Evolutionary conservation across 2,888 invertebrate species (phyloP), one percentile per base, ranked within the genome.

Genomic region (Psylliodes chrysocephalus): DNA sequence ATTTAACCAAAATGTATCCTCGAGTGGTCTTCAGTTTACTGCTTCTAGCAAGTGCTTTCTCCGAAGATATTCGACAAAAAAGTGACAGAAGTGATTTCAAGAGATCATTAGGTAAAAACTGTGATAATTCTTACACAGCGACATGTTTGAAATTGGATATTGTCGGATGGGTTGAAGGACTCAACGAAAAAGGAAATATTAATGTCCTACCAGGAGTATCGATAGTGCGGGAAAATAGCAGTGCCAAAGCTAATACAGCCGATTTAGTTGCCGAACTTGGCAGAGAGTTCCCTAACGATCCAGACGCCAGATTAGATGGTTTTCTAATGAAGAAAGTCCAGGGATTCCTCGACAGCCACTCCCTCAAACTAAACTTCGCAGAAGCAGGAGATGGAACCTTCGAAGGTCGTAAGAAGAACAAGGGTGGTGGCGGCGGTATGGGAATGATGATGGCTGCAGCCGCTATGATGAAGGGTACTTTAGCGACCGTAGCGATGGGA

Each of bases 101-200:
- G 42, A 63, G n/a, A n/a, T n/a, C n/a, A n/a, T n/a, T n/a, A n/a
- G n/a, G n/a, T n/a, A n/a, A 67, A 35, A 85, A 85, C 66, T 89
- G 89, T 75, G 83, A 83, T 55, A 84, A 83, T 18, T 81, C 83
- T 0, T 87, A 88, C 73, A 91, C 88, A 78, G 85, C 89, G 18
- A 90, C 90, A 77, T 93, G 93, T 75, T 81, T 92, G 22, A 93
- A 92, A 76, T 82, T 92, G 56, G 91, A 92, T 72, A 87, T 91
- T 38, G 86, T 91, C 0, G 89, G 89, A 1, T 87, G 92, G 71
- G 84, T 93, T 66, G 92, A 93, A 76, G 88, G 88, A 49, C 75
- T 92, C 18, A 87, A 89, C 67, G 89, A 90, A 75, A 86, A 87
- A 67, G 86, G 88, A 71, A 88, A 90, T 77, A 84, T 90, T 0